Evolutionary conservation across 2,888 invertebrate genomes (phyloP).

Genomic region (Disparrhopalites patrizii): DNA sequence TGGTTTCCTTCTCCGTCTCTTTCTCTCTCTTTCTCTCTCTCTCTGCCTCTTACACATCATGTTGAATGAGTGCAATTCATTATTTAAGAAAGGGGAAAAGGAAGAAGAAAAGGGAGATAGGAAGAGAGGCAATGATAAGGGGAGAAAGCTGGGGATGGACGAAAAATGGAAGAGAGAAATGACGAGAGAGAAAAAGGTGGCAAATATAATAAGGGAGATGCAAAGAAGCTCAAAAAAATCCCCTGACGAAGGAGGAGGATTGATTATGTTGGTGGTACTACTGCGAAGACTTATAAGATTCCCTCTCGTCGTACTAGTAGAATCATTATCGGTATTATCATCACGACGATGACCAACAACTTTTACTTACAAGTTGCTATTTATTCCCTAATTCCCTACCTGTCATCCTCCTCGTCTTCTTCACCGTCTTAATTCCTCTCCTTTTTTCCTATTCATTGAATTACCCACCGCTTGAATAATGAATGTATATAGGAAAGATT

Average conservation of each 20-base stretch:
- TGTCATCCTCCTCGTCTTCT: background rate
- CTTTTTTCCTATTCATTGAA: slow-evolving; percentile 1
- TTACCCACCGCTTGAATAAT: slow-evolving; percentile 6
- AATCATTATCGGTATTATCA: slow-evolving; percentile 23
- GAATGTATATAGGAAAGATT: background rate
- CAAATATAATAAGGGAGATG: background rate
- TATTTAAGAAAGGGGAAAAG: background rate
- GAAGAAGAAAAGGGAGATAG: background rate
- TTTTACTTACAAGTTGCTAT: slow-evolving; percentile 14
- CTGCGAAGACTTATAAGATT: background rate
- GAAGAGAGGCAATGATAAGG: background rate
- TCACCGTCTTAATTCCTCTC: slow-evolving; percentile 16
- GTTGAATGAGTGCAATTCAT: slow-evolving; percentile 7
- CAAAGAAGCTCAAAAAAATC: too few species aligned
- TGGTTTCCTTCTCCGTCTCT: background rate
- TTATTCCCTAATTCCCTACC: slow-evolving; percentile 1
- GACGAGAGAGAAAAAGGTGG: too few species aligned
- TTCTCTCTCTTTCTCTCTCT: background rate
- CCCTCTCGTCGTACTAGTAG: background rate
- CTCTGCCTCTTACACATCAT: too few species aligned
- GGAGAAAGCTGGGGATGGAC: background rate
- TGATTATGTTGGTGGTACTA: background rate
- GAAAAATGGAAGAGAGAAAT: too few species aligned
- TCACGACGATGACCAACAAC: slow-evolving; percentile 25
- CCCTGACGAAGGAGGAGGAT: background rate